Conservation (phyloP, 2,113 vertebrate genomes). For the Pavo muticus region DNA sequence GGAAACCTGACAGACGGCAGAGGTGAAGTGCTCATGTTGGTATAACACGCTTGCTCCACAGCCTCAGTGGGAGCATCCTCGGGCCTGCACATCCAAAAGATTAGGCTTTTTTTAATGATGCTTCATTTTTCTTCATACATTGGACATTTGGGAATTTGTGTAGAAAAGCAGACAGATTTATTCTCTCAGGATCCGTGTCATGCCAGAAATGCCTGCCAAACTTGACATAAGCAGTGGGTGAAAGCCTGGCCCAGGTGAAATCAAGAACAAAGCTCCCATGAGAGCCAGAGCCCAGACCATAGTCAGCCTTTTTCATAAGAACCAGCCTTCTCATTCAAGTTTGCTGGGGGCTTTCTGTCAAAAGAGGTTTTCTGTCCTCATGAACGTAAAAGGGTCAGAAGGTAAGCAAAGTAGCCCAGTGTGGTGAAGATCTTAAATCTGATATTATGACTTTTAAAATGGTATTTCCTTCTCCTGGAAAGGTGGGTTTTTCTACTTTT, state of each 20-base stretch:
- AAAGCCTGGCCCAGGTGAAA: neutral
- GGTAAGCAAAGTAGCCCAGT: neutral
- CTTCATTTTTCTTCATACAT: neutral
- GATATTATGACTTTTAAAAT: neutral
- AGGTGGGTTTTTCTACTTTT: neutral
- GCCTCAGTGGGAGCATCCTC: neutral
- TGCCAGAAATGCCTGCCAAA: constrained; percentile 1
- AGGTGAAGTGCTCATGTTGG: neutral
- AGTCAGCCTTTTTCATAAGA: neutral
- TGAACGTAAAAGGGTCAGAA: neutral
- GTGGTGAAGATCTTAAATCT: neutral
- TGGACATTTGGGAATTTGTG: neutral
- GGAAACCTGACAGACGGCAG: neutral
- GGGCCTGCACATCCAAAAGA: neutral
- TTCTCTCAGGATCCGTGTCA: neutral
- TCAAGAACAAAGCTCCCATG: neutral
- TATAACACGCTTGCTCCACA: accelerated
- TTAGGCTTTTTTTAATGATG: neutral
- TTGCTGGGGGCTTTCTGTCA: accelerated
- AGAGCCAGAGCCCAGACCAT: neutral
- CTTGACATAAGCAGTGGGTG: neutral
- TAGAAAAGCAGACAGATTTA: neutral
- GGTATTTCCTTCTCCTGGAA: neutral
- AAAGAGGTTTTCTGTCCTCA: neutral
- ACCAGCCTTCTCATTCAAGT: neutral